These are phyloP conservation scores for Deroptyus accipitrinus DNA, from an alignment of 2,113 vertebrate species.

Conservation along the genomic window DNA sequence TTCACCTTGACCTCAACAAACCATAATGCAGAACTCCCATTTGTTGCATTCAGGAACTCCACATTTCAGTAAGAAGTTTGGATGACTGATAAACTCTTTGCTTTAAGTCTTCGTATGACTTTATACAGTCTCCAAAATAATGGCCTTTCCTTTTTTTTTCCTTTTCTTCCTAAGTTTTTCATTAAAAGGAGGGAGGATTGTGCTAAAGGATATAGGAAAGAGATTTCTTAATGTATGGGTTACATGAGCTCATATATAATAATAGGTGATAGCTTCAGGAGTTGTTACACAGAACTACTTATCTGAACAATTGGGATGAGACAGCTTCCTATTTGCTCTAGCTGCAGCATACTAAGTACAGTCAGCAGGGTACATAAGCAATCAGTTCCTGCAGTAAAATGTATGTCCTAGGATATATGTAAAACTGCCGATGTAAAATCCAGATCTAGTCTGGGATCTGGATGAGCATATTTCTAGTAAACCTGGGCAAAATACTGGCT, in stretches of 20 bases:
- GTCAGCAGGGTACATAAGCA: background rate
- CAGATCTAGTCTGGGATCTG: background rate
- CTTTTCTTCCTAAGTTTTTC: background rate
- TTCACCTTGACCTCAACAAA: background rate
- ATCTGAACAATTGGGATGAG: background rate
- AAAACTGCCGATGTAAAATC: background rate
- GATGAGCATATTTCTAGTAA: background rate
- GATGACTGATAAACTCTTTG: background rate
- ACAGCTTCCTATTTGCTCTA: background rate
- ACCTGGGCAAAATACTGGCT: background rate
- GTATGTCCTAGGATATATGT: background rate
- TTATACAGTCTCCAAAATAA: background rate
- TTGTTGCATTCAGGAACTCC: background rate
- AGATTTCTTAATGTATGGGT: background rate
- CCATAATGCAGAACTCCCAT: background rate
- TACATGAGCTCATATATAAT: background rate
- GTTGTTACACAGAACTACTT: background rate
- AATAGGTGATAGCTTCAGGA: background rate
- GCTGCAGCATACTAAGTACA: background rate
- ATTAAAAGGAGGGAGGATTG: background rate
- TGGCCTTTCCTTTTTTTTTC: fast-evolving
- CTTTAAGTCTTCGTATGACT: background rate
- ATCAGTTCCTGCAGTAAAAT: background rate
- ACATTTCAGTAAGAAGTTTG: background rate
- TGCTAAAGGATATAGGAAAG: background rate